Conservation (phyloP, 2,888 invertebrate species). For the Netelia fuscicornis region DNA sequence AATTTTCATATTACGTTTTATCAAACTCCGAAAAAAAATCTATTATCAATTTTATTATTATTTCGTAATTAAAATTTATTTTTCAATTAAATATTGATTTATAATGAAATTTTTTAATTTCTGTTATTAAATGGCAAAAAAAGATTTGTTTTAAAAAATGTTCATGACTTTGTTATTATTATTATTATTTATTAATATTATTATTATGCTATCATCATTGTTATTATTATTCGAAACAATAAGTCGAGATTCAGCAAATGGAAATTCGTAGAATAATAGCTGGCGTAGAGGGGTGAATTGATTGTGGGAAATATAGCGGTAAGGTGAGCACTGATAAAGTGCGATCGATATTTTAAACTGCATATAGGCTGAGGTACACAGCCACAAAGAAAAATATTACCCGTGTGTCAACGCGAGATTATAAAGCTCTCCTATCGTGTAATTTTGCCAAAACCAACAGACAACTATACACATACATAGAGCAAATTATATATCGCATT, state of each 20-base stretch:
- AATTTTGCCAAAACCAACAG: constrained; percentile 17
- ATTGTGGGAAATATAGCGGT: constrained; percentile 76
- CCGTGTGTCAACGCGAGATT: constrained; percentile 5
- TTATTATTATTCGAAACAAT: background rate
- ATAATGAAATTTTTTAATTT: too few relatives aligned
- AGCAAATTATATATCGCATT: background rate
- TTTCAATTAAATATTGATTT: too few relatives aligned
- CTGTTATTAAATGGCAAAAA: too few relatives aligned
- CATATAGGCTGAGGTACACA: background rate
- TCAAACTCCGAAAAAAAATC: too few relatives aligned
- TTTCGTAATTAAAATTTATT: too few relatives aligned
- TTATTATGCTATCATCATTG: too few relatives aligned
- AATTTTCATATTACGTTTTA: background rate
- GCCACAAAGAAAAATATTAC: background rate
- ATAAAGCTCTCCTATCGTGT: constrained; percentile 1
- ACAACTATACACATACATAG: background rate
- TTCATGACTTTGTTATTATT: too few relatives aligned
- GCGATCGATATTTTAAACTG: constrained; percentile 73
- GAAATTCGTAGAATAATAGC: constrained; percentile 23
- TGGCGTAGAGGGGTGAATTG: constrained; percentile 61
- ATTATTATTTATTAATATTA: too few relatives aligned
- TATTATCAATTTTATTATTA: too few relatives aligned
- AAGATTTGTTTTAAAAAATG: too few relatives aligned
- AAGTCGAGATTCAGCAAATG: constrained; percentile 25
- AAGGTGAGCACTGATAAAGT: constrained; percentile 74